Base-by-base conservation (phyloP, 2,113 vertebrate species). In the Tenebrosternarchus preto region DNA sequence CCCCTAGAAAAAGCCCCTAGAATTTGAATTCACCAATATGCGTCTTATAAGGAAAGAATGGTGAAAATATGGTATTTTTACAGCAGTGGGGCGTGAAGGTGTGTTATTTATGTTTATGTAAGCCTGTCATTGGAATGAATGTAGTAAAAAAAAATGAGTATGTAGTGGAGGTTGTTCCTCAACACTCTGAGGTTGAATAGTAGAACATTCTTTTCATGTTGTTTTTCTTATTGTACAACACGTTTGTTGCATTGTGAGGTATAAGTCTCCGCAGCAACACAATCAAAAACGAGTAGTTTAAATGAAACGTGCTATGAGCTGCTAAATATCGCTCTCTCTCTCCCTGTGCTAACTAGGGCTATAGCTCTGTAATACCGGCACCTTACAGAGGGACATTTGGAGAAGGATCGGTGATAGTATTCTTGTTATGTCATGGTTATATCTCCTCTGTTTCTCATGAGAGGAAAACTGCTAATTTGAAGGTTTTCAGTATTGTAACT, bases 41-140 rank as follows among this genome's bases (percentile, higher is more conserved):
- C 5, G 2, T 8, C 63, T 66, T 29, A 31, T 33, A 33, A 17
- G 16, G 29, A 17, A 11, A 67, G 64, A 9, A 68, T 68, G 64
- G 16, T 33, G 20, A 33, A 33, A 5, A 29, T 64, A 20, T 36
- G 64, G 20, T n/a, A 9, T 68, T 22, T 12, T 39, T 39, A 39
- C 20, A 39, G 20, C 8, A 39, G 31, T 39, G 33, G 43, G n/a
- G 31, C 15, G 64, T n/a, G 6, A 22, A 39, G 33, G 33, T n/a
- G 31, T n/a, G 19, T 68, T 68, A 68, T 68, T 68, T 68, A 68
- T 67, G 63, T 64, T 15, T 64, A 15, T 50, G 61, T 64, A 22
- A 59, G 56, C 56, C 56, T 59, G 56, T 66, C 19, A 1, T 36
- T 31, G 63, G 63, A 33, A 66, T 19, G 63, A 4, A 5, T 67